Percentiles rank a stretch among this genome's conserved stretches.
Evolutionary conservation across 2,797 vertebrate genomes (phyloP).

Genomic region (Chromobotia macracanthus): DNA sequence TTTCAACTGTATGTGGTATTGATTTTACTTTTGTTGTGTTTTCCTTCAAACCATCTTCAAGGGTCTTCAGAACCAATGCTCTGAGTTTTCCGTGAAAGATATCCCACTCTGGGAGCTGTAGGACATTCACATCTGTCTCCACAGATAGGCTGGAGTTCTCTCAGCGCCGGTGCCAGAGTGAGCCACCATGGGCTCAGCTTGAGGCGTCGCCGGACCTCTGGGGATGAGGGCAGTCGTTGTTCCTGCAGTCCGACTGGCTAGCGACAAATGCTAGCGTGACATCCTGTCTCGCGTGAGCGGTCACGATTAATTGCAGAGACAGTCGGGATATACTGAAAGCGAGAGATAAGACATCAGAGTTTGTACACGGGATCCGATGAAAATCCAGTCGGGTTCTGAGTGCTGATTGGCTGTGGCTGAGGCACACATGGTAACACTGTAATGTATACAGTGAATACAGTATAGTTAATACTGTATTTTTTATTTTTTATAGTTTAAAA

Average conservation of each 20-base stretch:
- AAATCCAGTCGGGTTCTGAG: conserved; percentile 64
- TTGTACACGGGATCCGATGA: conserved; percentile 58
- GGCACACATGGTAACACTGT: background rate
- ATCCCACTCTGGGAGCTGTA: conserved; percentile 11
- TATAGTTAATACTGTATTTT: background rate
- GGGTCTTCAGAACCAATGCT: background rate
- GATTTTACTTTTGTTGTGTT: too few species aligned
- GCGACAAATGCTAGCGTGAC: conserved; percentile 62
- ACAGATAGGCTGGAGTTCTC: conserved; percentile 19
- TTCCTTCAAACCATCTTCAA: background rate
- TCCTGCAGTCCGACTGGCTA: conserved; percentile 31
- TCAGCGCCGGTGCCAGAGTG: background rate
- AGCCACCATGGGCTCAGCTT: background rate
- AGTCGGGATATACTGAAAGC: conserved; percentile 70
- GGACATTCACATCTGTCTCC: conserved; percentile 41
- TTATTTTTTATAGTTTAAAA: background rate
- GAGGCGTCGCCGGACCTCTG: background rate
- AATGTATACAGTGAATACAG: too few species aligned
- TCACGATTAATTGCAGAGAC: conserved; percentile 71
- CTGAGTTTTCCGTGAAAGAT: background rate
- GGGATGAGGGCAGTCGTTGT: background rate
- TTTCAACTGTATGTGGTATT: too few species aligned
- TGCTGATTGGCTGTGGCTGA: conserved; percentile 51
- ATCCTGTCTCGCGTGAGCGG: conserved; percentile 68
- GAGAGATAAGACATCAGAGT: conserved; percentile 69